phyloP scores from a whole-genome alignment of 2,797 vertebrate genomes.

The Melanogrammus aeglefinus region DNA sequence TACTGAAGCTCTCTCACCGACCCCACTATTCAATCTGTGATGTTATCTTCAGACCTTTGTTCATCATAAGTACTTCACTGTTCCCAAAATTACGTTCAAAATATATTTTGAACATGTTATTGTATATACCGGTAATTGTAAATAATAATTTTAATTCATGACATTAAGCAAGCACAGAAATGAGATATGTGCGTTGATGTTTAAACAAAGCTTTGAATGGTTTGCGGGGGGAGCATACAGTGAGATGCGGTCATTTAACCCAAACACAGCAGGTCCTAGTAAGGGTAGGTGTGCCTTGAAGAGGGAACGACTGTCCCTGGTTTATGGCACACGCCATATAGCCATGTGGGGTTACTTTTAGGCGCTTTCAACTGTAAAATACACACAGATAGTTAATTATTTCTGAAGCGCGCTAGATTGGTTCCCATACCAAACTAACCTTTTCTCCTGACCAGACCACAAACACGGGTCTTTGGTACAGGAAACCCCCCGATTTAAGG shows the following conservation, averaged over 20 bases:
- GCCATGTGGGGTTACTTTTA: neutral
- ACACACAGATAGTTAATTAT: neutral
- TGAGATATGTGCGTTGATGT: neutral
- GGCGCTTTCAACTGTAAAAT: neutral
- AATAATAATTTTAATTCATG: neutral
- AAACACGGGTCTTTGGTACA: neutral
- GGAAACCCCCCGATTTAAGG: neutral
- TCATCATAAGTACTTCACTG: neutral
- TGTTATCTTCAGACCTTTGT: neutral
- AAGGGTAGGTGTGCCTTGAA: neutral
- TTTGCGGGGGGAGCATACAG: neutral
- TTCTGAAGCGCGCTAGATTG: neutral
- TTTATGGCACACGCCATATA: neutral
- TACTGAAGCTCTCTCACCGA: neutral
- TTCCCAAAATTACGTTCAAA: neutral
- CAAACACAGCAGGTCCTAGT: neutral
- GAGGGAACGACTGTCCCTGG: neutral
- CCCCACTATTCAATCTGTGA: neutral
- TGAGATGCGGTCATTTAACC: neutral
- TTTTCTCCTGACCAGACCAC: neutral
- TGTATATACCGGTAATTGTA: neutral
- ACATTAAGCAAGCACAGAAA: neutral
- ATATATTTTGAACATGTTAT: constrained; percentile 2
- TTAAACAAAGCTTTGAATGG: neutral
- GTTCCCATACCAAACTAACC: neutral